Conservation (phyloP, 1,140 invertebrate species). For the Phthorimaea operculella region DNA sequence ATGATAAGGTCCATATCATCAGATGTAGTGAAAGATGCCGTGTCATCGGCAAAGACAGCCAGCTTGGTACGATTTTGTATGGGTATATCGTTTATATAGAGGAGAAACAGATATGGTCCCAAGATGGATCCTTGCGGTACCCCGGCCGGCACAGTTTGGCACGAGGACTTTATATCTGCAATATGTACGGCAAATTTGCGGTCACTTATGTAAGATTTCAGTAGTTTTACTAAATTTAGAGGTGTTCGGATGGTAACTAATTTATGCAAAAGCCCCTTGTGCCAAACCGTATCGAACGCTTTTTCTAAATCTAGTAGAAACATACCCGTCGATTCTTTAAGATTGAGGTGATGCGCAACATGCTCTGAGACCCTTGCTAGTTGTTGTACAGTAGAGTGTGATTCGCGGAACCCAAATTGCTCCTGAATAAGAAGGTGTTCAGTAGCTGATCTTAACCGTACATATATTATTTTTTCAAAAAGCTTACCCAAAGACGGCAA, state of each 20-base stretch:
- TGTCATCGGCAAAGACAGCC: background rate
- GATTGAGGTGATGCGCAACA: background rate
- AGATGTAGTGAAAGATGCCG: background rate
- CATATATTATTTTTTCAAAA: constrained; percentile 22
- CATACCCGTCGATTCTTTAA: background rate
- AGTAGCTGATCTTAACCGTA: background rate
- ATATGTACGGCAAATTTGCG: background rate
- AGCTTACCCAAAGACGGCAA: constrained; percentile 33
- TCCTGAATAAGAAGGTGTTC: constrained; percentile 1
- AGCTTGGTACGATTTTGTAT: background rate
- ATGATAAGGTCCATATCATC: background rate
- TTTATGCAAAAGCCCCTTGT: no score
- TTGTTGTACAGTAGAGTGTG: constrained; percentile 6
- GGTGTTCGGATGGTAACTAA: no score
- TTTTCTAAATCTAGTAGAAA: no score
- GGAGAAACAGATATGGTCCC: background rate
- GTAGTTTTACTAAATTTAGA: no score
- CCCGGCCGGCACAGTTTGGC: background rate
- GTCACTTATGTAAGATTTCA: no score
- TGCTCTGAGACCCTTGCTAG: constrained; percentile 2
- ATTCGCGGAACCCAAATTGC: constrained; percentile 4
- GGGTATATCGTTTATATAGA: constrained; percentile 2
- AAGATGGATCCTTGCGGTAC: constrained; percentile 1
- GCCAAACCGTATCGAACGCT: no score
- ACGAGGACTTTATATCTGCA: background rate